Conservation (phyloP, 2,797 vertebrate species). For the Melanotaenia maccullochi region DNA sequence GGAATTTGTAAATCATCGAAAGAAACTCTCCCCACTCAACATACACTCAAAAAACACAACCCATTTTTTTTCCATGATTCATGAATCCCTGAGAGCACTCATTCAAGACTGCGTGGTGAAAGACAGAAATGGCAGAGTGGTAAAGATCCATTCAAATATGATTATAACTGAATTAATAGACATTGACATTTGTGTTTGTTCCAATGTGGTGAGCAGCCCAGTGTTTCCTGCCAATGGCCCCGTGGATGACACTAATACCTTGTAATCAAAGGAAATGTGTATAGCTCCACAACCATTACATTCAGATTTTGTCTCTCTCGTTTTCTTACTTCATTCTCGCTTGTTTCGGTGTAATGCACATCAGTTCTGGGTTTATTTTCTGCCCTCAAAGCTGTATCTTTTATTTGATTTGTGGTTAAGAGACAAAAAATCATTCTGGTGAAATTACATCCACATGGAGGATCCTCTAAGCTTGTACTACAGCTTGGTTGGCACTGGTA, state of each 20-base stretch:
- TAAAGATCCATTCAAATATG: conserved; percentile 78
- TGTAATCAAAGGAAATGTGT: conserved; percentile 80
- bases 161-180: conserved; percentile 79
- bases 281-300: conserved; percentile 69
- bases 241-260: conserved; percentile 79
- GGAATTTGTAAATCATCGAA: conserved; percentile 28
- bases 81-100: conserved; percentile 60
- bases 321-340: conserved; percentile 76
- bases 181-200: conserved; percentile 79
- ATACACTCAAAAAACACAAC: conserved; percentile 45
- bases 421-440: conserved; percentile 62
- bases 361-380: conserved; percentile 80
- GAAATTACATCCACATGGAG: conserved; percentile 85
- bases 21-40: conserved; percentile 58
- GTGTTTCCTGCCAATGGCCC: conserved; percentile 74
- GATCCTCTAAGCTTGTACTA: conserved; percentile 60
- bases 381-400: conserved; percentile 78
- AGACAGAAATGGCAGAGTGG: conserved; percentile 67
- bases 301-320: conserved; percentile 73
- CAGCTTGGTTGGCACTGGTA: conserved; percentile 64
- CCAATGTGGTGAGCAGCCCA: conserved; percentile 71
- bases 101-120: conserved; percentile 59
- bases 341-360: conserved; percentile 78
- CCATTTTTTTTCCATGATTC: conserved; percentile 52
- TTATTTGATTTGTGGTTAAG: conserved; percentile 82